phyloP scores from a whole-genome alignment of 2,888 invertebrate genomes.

The Ormyrus labotus region DNA sequence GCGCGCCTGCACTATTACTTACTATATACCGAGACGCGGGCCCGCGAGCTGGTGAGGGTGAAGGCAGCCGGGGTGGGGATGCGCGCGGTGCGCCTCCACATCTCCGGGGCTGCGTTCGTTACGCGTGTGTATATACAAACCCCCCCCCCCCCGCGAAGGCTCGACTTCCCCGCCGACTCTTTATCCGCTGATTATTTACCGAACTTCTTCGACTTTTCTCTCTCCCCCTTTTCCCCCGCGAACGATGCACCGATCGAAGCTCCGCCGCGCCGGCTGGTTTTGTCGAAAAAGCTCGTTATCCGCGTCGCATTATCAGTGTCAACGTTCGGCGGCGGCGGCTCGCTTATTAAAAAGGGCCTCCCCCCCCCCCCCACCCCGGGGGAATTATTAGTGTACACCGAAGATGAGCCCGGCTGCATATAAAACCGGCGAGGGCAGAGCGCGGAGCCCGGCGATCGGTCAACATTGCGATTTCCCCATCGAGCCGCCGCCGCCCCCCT shows the following conservation, averaged over 20 bases:
- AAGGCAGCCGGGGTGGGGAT: constrained; percentile 7
- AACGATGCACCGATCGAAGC: neutral
- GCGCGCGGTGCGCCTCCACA: neutral
- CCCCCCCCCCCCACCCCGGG: neutral
- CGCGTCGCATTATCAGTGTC: constrained; percentile 19
- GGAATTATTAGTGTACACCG: constrained; percentile 53
- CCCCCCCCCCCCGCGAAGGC: neutral
- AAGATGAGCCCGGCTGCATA: constrained; percentile 51
- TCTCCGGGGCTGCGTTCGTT: neutral
- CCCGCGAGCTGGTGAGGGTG: constrained; percentile 12
- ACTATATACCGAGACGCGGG: constrained; percentile 60
- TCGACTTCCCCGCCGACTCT: constrained; percentile 42
- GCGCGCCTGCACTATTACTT: constrained; percentile 75
- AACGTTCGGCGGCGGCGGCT: neutral
- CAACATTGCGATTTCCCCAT: constrained; percentile 50
- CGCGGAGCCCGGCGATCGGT: constrained; percentile 41
- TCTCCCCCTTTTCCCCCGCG: neutral
- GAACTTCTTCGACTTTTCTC: constrained; percentile 29
- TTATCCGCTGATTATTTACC: constrained; percentile 38
- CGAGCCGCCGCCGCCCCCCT: constrained; percentile 47
- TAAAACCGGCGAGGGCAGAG: constrained; percentile 37
- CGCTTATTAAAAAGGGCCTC: constrained; percentile 46
- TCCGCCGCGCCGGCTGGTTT: neutral
- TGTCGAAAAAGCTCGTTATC: constrained; percentile 25
- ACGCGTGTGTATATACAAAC: too few species aligned